Base-by-base conservation (phyloP, 2,797 vertebrate genomes). In the Phrynocephalus guinanensis region DNA sequence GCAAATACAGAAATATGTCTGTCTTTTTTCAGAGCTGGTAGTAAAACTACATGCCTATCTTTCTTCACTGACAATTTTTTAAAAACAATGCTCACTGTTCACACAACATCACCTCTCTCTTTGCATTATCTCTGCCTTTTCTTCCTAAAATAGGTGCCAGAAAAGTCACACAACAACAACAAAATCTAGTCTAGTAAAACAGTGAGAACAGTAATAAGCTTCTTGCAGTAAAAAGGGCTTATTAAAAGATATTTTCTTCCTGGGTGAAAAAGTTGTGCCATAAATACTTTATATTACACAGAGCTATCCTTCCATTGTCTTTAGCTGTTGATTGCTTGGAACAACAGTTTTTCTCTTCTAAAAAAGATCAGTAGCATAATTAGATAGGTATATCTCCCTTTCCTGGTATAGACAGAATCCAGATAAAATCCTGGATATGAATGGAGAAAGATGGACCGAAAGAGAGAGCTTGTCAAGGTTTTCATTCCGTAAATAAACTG, bases 161-260 rank as follows among this genome's bases (percentile, higher is more conserved):
- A 73, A 80, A 85, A 26, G 75, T 28, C 77, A 60, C 67, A 73
- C 1, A 95, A 95, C 95, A 3, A 63, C 44, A 38, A 38, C 20
- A 85, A 38, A 28, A 75, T n/a, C 94, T 50, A 85, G 15, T 48
- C 94, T 94, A 93, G 94, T 97, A 96, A 96, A 96, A 91, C 38
- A 38, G 94, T 94, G 92, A 94, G 89, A 89, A 95, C 95, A 94
- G 93, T 96, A 97, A 96, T 95, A 95, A 56, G 93, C 48, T 76
- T 94, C 95, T 95, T 95, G 95, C 93, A 95, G 96, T 96, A 96
- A 96, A 96, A 97, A 93, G 82, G 92, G 92, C 95, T 96, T 96
- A 97, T 97, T 97, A 97, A 97, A 95, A 96, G 96, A 96, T 97
- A 95, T 96, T 96, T 97, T 96, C 96, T 97, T 96, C 94, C 93